These are phyloP conservation scores for Nymphicus hollandicus DNA, from an alignment of 2,113 vertebrate genomes.

Conservation along the genomic window DNA sequence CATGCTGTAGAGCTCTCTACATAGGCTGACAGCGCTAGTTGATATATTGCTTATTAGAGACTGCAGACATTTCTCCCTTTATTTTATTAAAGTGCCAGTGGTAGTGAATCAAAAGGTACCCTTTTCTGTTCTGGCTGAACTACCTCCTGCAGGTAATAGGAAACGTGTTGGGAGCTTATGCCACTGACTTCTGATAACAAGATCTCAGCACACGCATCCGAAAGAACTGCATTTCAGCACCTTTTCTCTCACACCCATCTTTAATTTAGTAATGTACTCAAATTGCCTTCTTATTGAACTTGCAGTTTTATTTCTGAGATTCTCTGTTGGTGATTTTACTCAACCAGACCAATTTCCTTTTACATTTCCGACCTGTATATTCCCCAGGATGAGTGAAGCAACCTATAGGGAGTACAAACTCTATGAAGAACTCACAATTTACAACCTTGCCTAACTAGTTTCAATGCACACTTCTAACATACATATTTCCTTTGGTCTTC, in stretches of 20 bases:
- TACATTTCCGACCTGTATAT: neutral
- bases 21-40: slow-evolving; percentile 55
- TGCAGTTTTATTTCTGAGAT: neutral
- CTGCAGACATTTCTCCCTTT: slow-evolving; percentile 43
- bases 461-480: neutral
- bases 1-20: slow-evolving; percentile 59
- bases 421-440: neutral
- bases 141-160: slow-evolving; percentile 34
- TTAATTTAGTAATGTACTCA: neutral
- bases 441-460: neutral
- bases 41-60: slow-evolving; percentile 73
- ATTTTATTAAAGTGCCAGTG: slow-evolving; percentile 62
- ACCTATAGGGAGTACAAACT: neutral
- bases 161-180: neutral
- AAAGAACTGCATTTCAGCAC: neutral
- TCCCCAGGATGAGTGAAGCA: neutral
- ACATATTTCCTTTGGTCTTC: neutral
- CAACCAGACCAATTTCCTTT: neutral
- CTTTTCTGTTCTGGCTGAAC: slow-evolving; percentile 37
- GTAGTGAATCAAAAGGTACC: slow-evolving; percentile 63
- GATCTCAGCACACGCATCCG: neutral
- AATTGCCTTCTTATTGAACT: neutral
- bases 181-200: neutral
- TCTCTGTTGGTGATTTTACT: neutral
- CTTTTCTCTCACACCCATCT: neutral